phyloP scores from a whole-genome alignment of 2,888 invertebrate genomes.

The Drosophila nigricruria region DNA sequence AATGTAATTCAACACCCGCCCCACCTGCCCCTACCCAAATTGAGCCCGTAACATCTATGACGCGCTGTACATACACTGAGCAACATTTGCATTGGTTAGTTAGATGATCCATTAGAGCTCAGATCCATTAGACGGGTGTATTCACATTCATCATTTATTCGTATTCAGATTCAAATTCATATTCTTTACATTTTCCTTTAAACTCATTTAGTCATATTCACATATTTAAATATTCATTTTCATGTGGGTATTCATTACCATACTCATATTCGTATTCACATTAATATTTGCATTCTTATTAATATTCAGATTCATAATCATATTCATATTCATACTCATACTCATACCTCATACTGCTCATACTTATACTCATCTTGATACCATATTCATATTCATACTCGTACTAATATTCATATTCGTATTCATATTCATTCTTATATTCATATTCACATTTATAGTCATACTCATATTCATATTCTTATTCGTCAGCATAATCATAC shows the following conservation, averaged over 20 bases:
- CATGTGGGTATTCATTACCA: neutral
- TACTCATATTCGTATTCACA: neutral
- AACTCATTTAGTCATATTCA: neutral
- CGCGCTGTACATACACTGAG: slow-evolving; percentile 49
- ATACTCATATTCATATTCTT: neutral
- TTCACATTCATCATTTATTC: neutral
- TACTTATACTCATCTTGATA: neutral
- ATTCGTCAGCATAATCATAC: neutral
- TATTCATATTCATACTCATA: neutral
- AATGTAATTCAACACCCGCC: slow-evolving; percentile 40
- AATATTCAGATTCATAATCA: neutral
- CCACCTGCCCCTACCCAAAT: slow-evolving; percentile 16
- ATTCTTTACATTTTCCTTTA: neutral
- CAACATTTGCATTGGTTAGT: slow-evolving; percentile 33
- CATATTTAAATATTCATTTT: neutral
- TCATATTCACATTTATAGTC: neutral
- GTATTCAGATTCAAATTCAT: neutral
- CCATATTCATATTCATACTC: neutral
- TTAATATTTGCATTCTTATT: too few relatives aligned
- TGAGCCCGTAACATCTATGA: slow-evolving; percentile 38
- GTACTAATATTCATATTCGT: neutral
- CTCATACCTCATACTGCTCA: too few relatives aligned
- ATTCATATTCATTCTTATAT: neutral
- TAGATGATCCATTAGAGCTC: slow-evolving; percentile 3
- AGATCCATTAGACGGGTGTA: neutral